phyloP scores from a whole-genome alignment of 2,888 invertebrate genomes.

The Ennomos erosarius region DNA sequence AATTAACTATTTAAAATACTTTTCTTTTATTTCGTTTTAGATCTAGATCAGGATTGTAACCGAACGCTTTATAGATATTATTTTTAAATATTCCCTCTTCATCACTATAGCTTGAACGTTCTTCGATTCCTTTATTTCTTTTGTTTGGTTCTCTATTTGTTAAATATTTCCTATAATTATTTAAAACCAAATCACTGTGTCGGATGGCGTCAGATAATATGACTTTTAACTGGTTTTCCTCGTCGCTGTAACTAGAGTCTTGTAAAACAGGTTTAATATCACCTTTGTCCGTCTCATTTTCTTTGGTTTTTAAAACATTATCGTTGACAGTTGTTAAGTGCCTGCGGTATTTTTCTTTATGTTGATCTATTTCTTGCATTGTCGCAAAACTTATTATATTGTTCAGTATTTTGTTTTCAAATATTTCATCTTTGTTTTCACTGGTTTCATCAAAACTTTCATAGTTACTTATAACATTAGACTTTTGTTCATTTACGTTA shows the following conservation, averaged over 20 bases:
- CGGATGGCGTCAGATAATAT: background rate
- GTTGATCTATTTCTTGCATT: no score
- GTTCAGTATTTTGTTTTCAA: no score
- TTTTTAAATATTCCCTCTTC: background rate
- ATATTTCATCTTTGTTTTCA: no score
- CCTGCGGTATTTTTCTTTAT: no score
- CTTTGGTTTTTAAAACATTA: no score
- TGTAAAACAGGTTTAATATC: background rate
- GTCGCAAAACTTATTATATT: no score
- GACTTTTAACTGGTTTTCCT: background rate
- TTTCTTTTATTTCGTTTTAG: background rate
- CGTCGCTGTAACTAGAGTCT: background rate
- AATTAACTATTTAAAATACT: no score
- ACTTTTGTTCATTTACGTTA: no score
- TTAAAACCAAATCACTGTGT: background rate
- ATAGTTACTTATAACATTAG: no score
- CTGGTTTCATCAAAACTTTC: no score
- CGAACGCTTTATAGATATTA: background rate
- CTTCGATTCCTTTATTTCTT: background rate
- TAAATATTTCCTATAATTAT: background rate
- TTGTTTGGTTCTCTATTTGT: background rate
- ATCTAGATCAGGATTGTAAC: background rate
- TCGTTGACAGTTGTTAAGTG: no score
- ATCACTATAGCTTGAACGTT: background rate
- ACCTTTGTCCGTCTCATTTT: no score